Conservation (phyloP, 2,888 invertebrate genomes). For the Leucozona laternaria region DNA sequence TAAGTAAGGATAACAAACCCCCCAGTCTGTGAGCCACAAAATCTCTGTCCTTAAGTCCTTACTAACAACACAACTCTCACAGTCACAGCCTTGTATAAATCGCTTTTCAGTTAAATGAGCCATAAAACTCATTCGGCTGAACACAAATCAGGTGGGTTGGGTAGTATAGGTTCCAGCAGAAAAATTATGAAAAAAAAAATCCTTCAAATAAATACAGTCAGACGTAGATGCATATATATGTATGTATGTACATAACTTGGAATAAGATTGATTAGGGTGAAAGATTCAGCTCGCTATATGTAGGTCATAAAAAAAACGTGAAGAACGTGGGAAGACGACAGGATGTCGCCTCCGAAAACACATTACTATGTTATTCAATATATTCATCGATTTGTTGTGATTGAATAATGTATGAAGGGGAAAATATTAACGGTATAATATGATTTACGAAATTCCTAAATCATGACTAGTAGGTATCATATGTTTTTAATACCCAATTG, state of each 20-base stretch:
- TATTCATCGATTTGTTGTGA: slow-evolving; percentile 32
- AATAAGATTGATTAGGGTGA: slow-evolving; percentile 61
- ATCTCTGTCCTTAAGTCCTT: slow-evolving; percentile 27
- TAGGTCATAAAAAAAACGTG: slow-evolving; percentile 3
- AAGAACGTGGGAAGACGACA: slow-evolving; percentile 37
- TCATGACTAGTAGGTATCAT: slow-evolving; percentile 8
- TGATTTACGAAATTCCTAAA: slow-evolving; percentile 2
- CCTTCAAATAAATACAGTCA: slow-evolving; percentile 44
- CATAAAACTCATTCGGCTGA: slow-evolving; percentile 51
- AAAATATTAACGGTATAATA: slow-evolving; percentile 23
- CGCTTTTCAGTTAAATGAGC: slow-evolving; percentile 70
- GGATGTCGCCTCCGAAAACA: slow-evolving; percentile 22
- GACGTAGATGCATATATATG: too few relatives aligned
- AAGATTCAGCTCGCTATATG: slow-evolving; percentile 12
- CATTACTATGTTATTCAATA: slow-evolving; percentile 22
- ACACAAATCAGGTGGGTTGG: slow-evolving; percentile 55
- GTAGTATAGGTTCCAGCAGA: slow-evolving; percentile 4
- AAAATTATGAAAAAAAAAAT: slow-evolving; percentile 16
- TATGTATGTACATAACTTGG: slow-evolving; percentile 23
- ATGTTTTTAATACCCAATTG: background rate
- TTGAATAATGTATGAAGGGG: slow-evolving; percentile 37
- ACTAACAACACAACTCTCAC: slow-evolving; percentile 23
- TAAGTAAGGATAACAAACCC: slow-evolving; percentile 33
- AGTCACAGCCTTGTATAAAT: slow-evolving; percentile 51
- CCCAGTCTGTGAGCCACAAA: slow-evolving; percentile 8